These are phyloP conservation scores for Trichomycterus rosablanca DNA, from an alignment of 2,113 vertebrate genomes.

Conservation along the genomic window DNA sequence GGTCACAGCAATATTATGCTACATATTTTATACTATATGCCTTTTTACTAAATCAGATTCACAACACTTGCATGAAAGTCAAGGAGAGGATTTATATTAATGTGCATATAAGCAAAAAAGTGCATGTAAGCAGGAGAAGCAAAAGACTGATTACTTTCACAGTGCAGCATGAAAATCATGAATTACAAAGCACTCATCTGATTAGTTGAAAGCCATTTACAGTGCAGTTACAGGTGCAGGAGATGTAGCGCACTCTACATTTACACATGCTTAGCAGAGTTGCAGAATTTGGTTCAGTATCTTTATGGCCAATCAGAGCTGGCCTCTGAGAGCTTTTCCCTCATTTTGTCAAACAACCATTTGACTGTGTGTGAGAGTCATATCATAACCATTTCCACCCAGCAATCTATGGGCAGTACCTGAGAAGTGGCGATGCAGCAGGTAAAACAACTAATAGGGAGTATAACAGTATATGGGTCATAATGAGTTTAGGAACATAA, in stretches of 20 bases:
- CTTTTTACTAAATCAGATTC: no score
- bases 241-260: background rate
- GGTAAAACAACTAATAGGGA: slow-evolving; percentile 3
- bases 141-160: slow-evolving; percentile 19
- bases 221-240: background rate
- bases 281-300: background rate
- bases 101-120: no score
- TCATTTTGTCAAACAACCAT: background rate
- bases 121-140: background rate
- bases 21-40: background rate
- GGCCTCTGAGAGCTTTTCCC: background rate
- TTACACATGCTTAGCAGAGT: slow-evolving; percentile 17
- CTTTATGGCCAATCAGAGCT: background rate
- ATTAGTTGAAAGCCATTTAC: slow-evolving; percentile 5
- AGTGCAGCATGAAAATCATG: slow-evolving; percentile 13
- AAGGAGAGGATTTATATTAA: background rate
- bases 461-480: background rate
- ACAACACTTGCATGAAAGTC: no score
- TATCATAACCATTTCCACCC: no score
- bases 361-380: background rate
- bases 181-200: background rate
- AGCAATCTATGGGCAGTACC: slow-evolving; percentile 1
- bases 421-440: slow-evolving; percentile 9
- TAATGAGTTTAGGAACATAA: background rate
- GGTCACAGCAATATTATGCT: slow-evolving; percentile 6